Evolutionary conservation across 2,113 vertebrate species (phyloP).

Genomic region (Ictidomys tridecemlineatus): DNA sequence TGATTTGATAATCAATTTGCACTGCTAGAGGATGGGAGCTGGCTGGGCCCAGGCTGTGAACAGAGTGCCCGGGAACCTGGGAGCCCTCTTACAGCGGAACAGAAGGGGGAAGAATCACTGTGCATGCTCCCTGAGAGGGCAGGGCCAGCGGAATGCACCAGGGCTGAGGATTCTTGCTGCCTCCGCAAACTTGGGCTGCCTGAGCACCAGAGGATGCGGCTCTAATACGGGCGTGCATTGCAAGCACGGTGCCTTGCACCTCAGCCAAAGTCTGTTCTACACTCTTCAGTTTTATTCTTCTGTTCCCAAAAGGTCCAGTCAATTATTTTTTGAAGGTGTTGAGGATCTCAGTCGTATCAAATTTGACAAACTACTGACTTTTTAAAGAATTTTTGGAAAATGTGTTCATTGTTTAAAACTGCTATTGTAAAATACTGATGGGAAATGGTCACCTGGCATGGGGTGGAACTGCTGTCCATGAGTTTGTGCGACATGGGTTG

Average conservation of each 20-base stretch:
- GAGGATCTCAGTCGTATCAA: background rate
- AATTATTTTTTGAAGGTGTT: fast-evolving
- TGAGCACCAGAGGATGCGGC: too few relatives aligned
- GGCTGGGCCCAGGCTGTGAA: background rate
- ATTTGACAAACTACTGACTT: background rate
- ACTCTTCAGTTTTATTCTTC: background rate
- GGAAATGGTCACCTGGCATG: fast-evolving
- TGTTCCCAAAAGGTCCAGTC: fast-evolving
- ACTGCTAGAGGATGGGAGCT: fast-evolving
- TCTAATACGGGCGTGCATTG: too few relatives aligned
- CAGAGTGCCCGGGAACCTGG: fast-evolving
- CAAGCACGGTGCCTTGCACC: too few relatives aligned
- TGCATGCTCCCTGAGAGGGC: fast-evolving
- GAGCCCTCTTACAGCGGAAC: too few relatives aligned
- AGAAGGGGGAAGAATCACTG: fast-evolving
- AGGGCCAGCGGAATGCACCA: fast-evolving
- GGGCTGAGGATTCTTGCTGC: fast-evolving
- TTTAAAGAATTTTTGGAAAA: background rate
- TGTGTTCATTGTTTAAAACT: background rate
- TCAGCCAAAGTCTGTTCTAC: background rate
- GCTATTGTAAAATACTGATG: background rate
- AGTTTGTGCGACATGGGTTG: background rate
- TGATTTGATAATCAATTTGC: background rate
- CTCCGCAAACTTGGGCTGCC: fast-evolving
- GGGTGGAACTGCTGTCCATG: fast-evolving